Conservation (phyloP, 2,888 invertebrate species). For the Cistogaster globosa region DNA sequence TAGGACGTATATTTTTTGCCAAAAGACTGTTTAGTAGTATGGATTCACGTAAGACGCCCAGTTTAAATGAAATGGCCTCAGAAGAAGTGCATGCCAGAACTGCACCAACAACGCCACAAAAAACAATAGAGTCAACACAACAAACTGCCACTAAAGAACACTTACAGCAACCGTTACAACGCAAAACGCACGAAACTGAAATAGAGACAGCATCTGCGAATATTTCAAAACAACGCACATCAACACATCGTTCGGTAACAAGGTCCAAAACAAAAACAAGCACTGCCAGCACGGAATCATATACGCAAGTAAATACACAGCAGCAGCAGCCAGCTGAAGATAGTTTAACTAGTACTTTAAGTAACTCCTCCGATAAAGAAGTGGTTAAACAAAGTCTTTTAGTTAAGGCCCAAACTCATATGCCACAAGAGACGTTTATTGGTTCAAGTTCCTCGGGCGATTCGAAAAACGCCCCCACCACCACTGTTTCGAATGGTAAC, state of each 20-base stretch:
- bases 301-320: background rate
- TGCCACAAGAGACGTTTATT: slow-evolving; percentile 70
- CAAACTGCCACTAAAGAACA: slow-evolving; percentile 53
- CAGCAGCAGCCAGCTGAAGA: slow-evolving; percentile 74
- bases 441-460: slow-evolving; percentile 72
- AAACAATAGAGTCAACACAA: slow-evolving; percentile 27
- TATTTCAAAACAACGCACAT: background rate
- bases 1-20: slow-evolving; percentile 80
- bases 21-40: slow-evolving; percentile 78
- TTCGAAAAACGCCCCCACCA: slow-evolving; percentile 36
- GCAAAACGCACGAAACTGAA: slow-evolving; percentile 71
- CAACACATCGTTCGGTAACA: slow-evolving; percentile 20
- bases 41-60: slow-evolving; percentile 61
- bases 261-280: slow-evolving; percentile 65
- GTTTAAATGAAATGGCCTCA: slow-evolving; percentile 45
- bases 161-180: slow-evolving; percentile 17
- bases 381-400: slow-evolving; percentile 77
- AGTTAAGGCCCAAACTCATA: slow-evolving; percentile 81
- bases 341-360: slow-evolving; percentile 81
- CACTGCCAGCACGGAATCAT: slow-evolving; percentile 59
- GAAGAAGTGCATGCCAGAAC: slow-evolving; percentile 56
- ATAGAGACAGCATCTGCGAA: slow-evolving; percentile 70
- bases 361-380: slow-evolving; percentile 79
- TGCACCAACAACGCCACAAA: slow-evolving; percentile 58
- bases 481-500: slow-evolving; percentile 35